A percentile compares a stretch with the other conserved stretches of the same genome.
phyloP scores from a whole-genome alignment of 2,888 invertebrate genomes.

The Piscicola geometra region DNA sequence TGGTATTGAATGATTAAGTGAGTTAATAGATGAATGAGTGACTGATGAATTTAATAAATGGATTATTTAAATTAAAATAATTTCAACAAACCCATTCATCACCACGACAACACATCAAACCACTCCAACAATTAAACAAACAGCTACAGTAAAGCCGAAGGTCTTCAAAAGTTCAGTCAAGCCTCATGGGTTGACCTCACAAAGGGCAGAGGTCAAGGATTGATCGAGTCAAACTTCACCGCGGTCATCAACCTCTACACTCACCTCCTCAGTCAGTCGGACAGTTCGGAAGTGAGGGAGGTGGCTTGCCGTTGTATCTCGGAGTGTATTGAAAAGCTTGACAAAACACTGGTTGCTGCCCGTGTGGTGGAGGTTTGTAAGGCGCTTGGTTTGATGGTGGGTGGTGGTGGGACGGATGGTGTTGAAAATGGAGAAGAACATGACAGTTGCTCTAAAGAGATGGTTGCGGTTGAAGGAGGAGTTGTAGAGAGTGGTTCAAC shows the following conservation, averaged over 20 bases:
- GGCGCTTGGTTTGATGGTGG: neutral
- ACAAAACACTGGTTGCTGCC: neutral
- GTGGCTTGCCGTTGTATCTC: slow-evolving; percentile 26
- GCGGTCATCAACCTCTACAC: slow-evolving; percentile 2
- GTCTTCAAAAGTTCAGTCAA: slow-evolving; percentile 15
- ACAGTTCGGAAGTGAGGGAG: neutral
- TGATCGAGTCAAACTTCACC: slow-evolving; percentile 10
- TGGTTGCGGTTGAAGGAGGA: neutral
- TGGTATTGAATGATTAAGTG: no score
- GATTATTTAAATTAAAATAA: no score
- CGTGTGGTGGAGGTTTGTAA: neutral
- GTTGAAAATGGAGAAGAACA: no score
- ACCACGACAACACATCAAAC: neutral
- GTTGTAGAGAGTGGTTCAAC: no score
- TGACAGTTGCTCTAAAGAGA: neutral
- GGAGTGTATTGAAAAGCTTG: slow-evolving; percentile 24
- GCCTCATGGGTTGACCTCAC: slow-evolving; percentile 17
- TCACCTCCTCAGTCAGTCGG: neutral
- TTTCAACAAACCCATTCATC: neutral
- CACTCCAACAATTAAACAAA: neutral
- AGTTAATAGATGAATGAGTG: no score
- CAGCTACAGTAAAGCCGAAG: slow-evolving; percentile 18
- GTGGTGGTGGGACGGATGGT: no score
- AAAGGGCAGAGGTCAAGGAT: neutral
- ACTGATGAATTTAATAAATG: no score